A percentile compares a stretch with the other conserved stretches of the same genome.
These are phyloP conservation scores for Hemichromis elongatus DNA, from an alignment of 2,113 vertebrate genomes.

Conservation along the genomic window DNA sequence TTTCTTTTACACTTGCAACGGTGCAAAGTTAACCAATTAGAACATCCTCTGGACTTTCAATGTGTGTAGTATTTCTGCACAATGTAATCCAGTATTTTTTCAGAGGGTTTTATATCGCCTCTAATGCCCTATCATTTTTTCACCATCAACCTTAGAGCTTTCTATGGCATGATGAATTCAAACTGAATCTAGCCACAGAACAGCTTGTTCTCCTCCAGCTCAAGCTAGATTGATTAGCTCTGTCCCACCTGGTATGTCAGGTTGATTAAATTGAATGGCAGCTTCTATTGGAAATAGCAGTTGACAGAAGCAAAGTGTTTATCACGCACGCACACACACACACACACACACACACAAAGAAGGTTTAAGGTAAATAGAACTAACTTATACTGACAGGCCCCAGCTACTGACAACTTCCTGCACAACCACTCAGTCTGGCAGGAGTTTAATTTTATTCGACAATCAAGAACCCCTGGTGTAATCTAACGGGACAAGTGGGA, in stretches of 20 bases:
- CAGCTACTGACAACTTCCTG: neutral
- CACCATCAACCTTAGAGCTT: neutral
- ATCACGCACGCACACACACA: neutral
- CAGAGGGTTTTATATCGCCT: neutral
- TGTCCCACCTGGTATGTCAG: slow-evolving; percentile 17
- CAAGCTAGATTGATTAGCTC: slow-evolving; percentile 9
- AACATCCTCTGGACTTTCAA: neutral
- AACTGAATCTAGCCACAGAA: neutral
- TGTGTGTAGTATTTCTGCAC: neutral
- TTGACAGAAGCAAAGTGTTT: neutral
- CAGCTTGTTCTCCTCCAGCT: neutral
- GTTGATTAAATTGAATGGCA: slow-evolving; percentile 1
- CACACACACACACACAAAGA: neutral
- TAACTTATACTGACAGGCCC: slow-evolving; percentile 6
- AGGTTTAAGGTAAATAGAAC: neutral
- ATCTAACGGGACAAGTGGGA: slow-evolving; percentile 1
- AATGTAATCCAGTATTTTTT: neutral
- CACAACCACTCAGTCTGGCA: neutral
- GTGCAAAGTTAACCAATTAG: neutral
- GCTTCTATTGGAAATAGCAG: neutral
- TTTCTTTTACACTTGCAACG: neutral
- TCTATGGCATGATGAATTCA: neutral
- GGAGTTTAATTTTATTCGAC: slow-evolving; percentile 6
- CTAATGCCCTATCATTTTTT: neutral
- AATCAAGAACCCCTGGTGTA: neutral